A percentile compares a stretch with the other conserved stretches of the same genome.
These are phyloP conservation scores for Epizoanthus illoricatus DNA, from an alignment of 92 coral and sea anemone genomes.

Conservation along the genomic window DNA sequence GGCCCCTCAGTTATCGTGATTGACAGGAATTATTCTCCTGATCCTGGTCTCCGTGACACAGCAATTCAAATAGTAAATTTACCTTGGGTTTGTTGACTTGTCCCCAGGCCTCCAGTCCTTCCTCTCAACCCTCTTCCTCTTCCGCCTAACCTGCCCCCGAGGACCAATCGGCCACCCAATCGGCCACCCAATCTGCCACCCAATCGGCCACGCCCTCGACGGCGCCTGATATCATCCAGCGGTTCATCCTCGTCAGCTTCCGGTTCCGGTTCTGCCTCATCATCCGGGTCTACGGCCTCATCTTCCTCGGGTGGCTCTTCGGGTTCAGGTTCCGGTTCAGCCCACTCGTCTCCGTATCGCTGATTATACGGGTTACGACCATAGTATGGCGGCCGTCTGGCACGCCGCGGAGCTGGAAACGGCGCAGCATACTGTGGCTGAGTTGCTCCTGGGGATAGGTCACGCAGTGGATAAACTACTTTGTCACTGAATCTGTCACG, in stretches of 20 bases:
- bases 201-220: conserved; percentile 13
- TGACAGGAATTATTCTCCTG: too few species aligned
- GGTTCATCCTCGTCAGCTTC: conserved; percentile 33
- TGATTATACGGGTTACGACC: conserved; percentile 17
- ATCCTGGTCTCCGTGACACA: too few species aligned
- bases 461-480: too few species aligned
- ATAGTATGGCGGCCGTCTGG: conserved; percentile 13
- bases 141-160: conserved; percentile 1
- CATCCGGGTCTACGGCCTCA: conserved; percentile 19
- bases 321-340: conserved; percentile 34
- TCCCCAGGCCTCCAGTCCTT: background rate
- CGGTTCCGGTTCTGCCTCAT: conserved; percentile 34
- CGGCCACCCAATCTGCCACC: conserved; percentile 2
- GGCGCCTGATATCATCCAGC: conserved; percentile 14
- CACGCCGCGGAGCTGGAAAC: background rate
- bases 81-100: too few species aligned
- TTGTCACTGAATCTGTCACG: too few species aligned
- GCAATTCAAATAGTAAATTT: too few species aligned
- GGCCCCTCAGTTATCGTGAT: too few species aligned
- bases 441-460: conserved; percentile 5
- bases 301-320: conserved; percentile 38
- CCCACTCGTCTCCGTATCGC: conserved; percentile 29
- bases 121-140: background rate
- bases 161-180: background rate
- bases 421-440: conserved; percentile 17